Conservation (phyloP, 2,888 invertebrate genomes). For the Acanthosepion lycidas region DNA sequence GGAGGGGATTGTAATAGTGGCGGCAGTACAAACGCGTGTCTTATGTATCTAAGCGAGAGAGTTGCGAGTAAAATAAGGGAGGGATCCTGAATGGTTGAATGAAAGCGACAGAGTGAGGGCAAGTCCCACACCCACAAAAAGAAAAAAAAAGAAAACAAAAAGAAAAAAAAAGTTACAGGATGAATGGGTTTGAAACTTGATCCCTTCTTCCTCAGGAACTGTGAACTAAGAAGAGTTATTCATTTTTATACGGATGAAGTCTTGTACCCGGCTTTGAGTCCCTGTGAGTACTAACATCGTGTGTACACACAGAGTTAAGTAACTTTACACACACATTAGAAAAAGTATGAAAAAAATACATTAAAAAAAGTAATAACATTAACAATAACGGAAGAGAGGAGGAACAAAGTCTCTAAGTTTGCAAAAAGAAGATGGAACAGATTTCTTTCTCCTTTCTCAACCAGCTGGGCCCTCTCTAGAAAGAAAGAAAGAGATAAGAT, state of each 20-base stretch:
- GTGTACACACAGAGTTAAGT: not conserved
- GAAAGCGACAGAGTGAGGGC: not conserved
- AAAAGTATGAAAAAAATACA: not conserved
- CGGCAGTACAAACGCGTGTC: not conserved
- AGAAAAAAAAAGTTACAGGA: not conserved
- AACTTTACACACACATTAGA: not conserved
- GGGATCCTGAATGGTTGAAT: not conserved
- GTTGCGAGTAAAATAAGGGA: not conserved
- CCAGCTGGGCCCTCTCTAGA: not conserved
- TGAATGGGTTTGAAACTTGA: not conserved
- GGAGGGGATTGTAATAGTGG: not conserved
- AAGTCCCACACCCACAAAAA: not conserved
- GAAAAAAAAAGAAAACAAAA: not conserved
- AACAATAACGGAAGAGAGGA: not conserved
- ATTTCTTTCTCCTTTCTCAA: not conserved
- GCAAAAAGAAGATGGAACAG: not conserved
- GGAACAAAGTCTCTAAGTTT: not conserved
- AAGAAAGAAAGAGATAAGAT: not conserved
- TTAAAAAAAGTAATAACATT: not conserved
- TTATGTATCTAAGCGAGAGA: not conserved
- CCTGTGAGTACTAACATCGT: not conserved
- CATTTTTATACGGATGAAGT: slow-evolving; percentile 17
- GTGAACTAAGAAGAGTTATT: not conserved
- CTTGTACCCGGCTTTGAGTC: not conserved
- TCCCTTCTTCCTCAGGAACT: not conserved